Evolutionary conservation across 53 echinoderm and acorn worm species (phyloP).

Genomic region (Henricia sp.): DNA sequence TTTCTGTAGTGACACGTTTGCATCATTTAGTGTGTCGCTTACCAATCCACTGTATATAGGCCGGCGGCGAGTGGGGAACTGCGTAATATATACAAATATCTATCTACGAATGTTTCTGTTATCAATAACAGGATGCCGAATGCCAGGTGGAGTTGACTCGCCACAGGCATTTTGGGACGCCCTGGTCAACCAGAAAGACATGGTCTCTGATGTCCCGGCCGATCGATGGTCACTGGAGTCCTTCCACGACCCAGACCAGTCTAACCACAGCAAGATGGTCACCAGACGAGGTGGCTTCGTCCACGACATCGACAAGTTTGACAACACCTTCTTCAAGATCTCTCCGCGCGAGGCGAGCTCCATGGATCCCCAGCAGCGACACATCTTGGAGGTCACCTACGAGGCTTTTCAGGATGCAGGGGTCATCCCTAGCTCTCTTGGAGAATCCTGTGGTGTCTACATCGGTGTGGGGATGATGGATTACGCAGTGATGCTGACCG

Average conservation of each 20-base stretch:
- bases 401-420: constrained; percentile 91
- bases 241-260: constrained; percentile 66
- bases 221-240: constrained; percentile 68
- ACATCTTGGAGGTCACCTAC: constrained; percentile 89
- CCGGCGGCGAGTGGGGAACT: too few relatives aligned
- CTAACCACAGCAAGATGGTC: constrained; percentile 75
- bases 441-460: constrained; percentile 66
- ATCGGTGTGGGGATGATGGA: constrained; percentile 69
- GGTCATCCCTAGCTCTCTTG: constrained; percentile 44
- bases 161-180: constrained; percentile 64
- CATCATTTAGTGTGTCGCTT: too few relatives aligned
- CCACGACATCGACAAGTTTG: constrained; percentile 81
- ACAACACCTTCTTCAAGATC: constrained; percentile 94
- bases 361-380: constrained; percentile 93
- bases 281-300: constrained; percentile 64
- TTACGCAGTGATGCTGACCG: constrained; percentile 50
- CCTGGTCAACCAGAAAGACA: constrained; percentile 52
- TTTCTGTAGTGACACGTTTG: too few relatives aligned
- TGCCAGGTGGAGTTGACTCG: constrained; percentile 66
- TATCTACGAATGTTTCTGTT: background rate
- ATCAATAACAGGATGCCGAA: constrained; percentile 58
- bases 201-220: constrained; percentile 51
- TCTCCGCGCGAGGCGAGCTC: constrained; percentile 90
- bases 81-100: too few relatives aligned
- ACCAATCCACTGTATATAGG: too few relatives aligned